Percentiles rank a stretch among this genome's conserved stretches.
Evolutionary conservation across 2,888 invertebrate species (phyloP).

Genomic region (Drosophila dives): DNA sequence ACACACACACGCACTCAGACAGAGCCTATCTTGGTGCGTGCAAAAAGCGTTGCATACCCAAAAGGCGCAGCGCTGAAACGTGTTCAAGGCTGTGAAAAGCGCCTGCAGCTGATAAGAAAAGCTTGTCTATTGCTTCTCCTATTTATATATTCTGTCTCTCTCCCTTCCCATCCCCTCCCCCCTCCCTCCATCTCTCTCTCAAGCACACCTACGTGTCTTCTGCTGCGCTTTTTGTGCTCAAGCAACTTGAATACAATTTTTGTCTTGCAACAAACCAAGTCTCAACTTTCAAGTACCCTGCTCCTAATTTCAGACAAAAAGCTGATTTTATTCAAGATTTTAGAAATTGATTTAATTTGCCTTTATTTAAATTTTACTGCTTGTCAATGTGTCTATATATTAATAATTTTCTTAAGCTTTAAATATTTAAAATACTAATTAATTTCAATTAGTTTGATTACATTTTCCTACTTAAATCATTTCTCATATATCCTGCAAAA

Average conservation of each 20-base stretch:
- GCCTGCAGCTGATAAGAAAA: slow-evolving; percentile 60
- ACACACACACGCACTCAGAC: slow-evolving; percentile 12
- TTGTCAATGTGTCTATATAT: too few relatives aligned
- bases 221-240: slow-evolving; percentile 17
- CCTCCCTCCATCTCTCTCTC: background rate
- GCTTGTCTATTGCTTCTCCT: background rate
- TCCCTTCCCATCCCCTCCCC: too few relatives aligned
- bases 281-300: background rate
- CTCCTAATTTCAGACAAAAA: background rate
- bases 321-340: background rate
- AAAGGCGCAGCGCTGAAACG: slow-evolving; percentile 46
- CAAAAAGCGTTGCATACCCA: slow-evolving; percentile 56
- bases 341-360: background rate
- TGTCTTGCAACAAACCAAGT: background rate
- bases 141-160: background rate
- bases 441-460: too few relatives aligned
- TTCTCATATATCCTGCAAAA: too few relatives aligned
- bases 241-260: background rate
- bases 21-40: slow-evolving; percentile 26
- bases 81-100: slow-evolving; percentile 58
- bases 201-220: slow-evolving; percentile 2
- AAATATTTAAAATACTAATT: too few relatives aligned
- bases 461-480: too few relatives aligned
- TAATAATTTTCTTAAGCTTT: too few relatives aligned
- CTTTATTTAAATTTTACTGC: background rate